Evolutionary conservation across 2,113 vertebrate genomes (phyloP).

Genomic region (Neogale vison): DNA sequence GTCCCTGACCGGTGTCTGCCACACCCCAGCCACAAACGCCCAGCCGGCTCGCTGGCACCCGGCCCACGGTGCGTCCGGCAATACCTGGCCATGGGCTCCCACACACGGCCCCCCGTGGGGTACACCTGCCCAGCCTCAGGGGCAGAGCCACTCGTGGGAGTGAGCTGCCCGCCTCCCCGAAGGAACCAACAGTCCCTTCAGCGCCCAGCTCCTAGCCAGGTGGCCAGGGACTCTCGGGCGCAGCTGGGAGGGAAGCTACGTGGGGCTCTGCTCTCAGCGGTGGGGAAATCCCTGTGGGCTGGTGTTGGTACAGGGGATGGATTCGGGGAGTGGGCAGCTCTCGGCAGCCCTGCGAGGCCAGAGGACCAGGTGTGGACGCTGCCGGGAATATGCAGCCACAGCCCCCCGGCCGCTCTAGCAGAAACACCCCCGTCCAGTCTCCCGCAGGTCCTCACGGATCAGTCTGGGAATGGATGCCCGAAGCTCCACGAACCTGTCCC

Average conservation of each 20-base stretch:
- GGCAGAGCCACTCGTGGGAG: neutral
- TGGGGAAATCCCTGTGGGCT: neutral
- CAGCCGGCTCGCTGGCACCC: too few relatives aligned
- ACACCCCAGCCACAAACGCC: neutral
- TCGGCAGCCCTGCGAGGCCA: neutral
- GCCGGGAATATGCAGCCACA: neutral
- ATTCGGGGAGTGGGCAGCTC: neutral
- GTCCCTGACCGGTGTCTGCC: neutral
- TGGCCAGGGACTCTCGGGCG: neutral
- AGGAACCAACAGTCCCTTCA: neutral
- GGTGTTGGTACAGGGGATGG: neutral
- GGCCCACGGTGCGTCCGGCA: neutral
- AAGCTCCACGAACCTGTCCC: neutral
- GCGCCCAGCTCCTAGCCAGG: neutral
- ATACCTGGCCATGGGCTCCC: neutral
- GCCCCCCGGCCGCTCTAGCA: too few relatives aligned
- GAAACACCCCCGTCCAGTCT: neutral
- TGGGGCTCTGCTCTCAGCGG: neutral
- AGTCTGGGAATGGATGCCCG: neutral
- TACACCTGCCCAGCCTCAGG: neutral
- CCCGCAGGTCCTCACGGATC: neutral
- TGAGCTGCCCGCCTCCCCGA: neutral
- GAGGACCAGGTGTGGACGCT: neutral
- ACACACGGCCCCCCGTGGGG: neutral
- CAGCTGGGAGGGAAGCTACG: rapidly evolving